These are phyloP conservation scores for Phataginus tetradactyla DNA, from an alignment of 2,797 vertebrate genomes.

Conservation along the genomic window DNA sequence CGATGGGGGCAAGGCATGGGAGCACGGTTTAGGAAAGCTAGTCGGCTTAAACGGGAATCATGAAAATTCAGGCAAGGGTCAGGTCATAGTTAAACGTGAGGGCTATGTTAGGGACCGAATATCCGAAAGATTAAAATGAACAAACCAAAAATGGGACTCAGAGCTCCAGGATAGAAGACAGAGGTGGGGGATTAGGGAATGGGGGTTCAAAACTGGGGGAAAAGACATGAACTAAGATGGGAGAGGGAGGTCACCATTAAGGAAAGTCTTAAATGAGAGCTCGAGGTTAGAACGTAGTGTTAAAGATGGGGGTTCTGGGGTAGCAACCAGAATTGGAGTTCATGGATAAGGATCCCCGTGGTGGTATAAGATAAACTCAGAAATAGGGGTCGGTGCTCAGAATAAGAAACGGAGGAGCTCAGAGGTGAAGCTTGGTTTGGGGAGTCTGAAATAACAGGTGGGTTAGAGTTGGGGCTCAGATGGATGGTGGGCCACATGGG, in stretches of 20 bases:
- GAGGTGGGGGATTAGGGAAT: neutral
- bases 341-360: neutral
- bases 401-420: neutral
- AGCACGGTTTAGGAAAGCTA: neutral
- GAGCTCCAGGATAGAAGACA: neutral
- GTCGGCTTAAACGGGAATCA: neutral
- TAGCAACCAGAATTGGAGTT: neutral
- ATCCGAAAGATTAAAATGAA: neutral
- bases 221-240: neutral
- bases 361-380: neutral
- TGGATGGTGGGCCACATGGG: neutral
- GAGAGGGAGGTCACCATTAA: neutral
- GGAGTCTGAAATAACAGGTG: constrained; percentile 52
- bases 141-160: neutral
- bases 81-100: neutral
- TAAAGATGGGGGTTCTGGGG: neutral
- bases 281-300: neutral
- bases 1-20: neutral
- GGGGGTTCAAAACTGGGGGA: neutral
- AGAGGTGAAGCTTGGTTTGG: neutral
- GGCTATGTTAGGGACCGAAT: neutral
- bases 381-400: neutral
- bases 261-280: neutral
- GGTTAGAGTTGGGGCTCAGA: neutral
- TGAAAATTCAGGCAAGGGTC: neutral